phyloP scores from a whole-genome alignment of 1,140 invertebrate species.

The Heliconius hewitsoni region DNA sequence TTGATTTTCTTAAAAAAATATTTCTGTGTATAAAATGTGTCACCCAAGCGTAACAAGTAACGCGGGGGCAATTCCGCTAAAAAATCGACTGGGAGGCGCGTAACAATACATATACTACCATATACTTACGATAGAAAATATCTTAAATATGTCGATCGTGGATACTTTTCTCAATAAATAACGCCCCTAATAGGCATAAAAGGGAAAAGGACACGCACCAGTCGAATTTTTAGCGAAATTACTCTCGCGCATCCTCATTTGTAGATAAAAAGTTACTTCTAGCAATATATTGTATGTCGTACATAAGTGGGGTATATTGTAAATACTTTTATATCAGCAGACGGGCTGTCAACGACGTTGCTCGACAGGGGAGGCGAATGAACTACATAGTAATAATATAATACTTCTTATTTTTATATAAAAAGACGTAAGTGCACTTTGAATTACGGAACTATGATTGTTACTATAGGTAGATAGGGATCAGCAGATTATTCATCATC shows the following conservation, averaged over 20 bases:
- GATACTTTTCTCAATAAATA: conserved; percentile 30
- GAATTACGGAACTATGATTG: conserved; percentile 77
- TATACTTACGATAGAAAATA: conserved; percentile 22
- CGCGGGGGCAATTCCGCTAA: conserved; percentile 55
- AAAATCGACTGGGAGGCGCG: conserved; percentile 30
- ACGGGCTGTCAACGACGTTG: conserved; percentile 67
- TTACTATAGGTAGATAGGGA: conserved; percentile 53
- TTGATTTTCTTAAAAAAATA: conserved; percentile 78
- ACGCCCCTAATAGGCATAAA: conserved; percentile 22
- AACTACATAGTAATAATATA: conserved; percentile 70
- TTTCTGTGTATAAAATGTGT: conserved; percentile 80
- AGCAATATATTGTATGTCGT: conserved; percentile 74
- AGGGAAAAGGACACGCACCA: conserved; percentile 21
- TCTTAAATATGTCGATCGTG: conserved; percentile 22
- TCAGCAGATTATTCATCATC: conserved; percentile 45
- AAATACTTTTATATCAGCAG: conserved; percentile 76
- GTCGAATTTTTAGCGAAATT: conserved; percentile 54
- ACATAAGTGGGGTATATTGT: conserved; percentile 69
- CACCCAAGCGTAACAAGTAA: conserved; percentile 74
- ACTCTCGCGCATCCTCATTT: conserved; percentile 58
- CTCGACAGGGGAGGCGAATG: conserved; percentile 60
- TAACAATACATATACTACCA: conserved; percentile 23
- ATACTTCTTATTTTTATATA: conserved; percentile 63
- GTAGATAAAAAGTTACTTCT: conserved; percentile 77
- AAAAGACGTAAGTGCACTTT: conserved; percentile 79